Base-by-base conservation (phyloP, 1,140 invertebrate genomes). In the Drosophila nigrodunni region DNA sequence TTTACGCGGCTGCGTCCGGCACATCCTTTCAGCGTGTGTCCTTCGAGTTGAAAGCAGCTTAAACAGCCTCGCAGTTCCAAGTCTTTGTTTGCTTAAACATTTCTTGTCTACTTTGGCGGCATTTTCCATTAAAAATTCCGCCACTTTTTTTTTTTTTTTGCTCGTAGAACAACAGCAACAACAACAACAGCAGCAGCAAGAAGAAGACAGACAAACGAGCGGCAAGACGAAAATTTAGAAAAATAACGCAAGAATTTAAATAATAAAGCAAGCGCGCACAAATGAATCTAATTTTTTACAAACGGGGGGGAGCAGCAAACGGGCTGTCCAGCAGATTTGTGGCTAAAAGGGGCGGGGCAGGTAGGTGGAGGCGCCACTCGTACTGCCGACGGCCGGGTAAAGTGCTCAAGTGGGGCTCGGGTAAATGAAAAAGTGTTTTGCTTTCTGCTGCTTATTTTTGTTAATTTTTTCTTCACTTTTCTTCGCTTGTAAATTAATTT, bases 121-220 rank as follows among this genome's bases (percentile, higher is more conserved):
- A 82, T 91, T 91, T 91, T 91, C 86, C 83, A 91, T 91, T 91
- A 91, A 91, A 91, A 91, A 91, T 91, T 91, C 90, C 90, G 62
- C 62, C 73, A 80, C 71, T 74, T 82, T 80, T 80, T 64, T 60
- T 57, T 46, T 43, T 47, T 50, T 13, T 52, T 25, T 21, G 35
- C 65, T 65, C 57, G 44, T 46, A 66, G 61, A 43, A 41, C 58
- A 74, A 57, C 49, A 74, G 60, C 13, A 67, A 54, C 44, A 52
- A 54, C 44, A 52, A n/a, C 47, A 65, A 57, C 37, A 60, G 44
- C 46, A 68, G 55, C 35, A 44, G 25, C 10, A 30, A 30, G 25
- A 30, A 30, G 25, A 5, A 30, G 46, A 44, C 60, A 35, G 47
- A 35, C 49, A 70, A 71, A 68, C 37, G 43, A 54, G 41, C 50